phyloP scores from a whole-genome alignment of 2,113 vertebrate genomes.

The Falcunculus frontatus region DNA sequence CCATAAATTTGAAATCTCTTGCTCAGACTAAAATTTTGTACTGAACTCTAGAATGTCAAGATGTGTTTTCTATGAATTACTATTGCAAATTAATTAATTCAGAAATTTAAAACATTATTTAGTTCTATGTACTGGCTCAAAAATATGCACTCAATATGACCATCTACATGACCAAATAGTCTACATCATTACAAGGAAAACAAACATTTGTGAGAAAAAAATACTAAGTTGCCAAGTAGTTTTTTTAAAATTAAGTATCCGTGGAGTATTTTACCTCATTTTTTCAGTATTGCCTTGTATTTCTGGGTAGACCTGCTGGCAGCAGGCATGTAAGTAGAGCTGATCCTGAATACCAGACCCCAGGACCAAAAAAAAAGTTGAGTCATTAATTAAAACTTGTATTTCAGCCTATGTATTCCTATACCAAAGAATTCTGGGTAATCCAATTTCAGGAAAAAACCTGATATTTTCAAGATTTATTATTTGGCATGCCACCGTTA shows the following conservation, averaged over 20 bases:
- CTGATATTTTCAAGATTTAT: not conserved
- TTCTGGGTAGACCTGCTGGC: not conserved
- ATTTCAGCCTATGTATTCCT: not conserved
- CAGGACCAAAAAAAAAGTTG: not conserved
- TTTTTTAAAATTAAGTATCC: not conserved
- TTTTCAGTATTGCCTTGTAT: not conserved
- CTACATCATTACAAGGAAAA: not conserved
- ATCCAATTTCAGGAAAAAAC: not conserved
- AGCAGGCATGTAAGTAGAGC: not conserved
- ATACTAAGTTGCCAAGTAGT: not conserved
- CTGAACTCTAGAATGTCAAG: not conserved
- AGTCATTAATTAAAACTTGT: not conserved
- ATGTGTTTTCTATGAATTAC: not conserved
- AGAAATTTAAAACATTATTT: not conserved
- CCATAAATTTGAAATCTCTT: not conserved
- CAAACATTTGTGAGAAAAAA: not conserved
- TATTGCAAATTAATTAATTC: not conserved
- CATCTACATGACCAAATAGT: not conserved
- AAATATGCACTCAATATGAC: not conserved
- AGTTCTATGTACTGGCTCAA: not conserved
- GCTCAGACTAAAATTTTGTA: not conserved
- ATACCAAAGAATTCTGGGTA: not conserved
- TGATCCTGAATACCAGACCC: not conserved
- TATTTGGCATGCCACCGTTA: not conserved
- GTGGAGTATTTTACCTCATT: not conserved